phyloP scores from a whole-genome alignment of 1,140 invertebrate species.

The Calliphora vicina region DNA sequence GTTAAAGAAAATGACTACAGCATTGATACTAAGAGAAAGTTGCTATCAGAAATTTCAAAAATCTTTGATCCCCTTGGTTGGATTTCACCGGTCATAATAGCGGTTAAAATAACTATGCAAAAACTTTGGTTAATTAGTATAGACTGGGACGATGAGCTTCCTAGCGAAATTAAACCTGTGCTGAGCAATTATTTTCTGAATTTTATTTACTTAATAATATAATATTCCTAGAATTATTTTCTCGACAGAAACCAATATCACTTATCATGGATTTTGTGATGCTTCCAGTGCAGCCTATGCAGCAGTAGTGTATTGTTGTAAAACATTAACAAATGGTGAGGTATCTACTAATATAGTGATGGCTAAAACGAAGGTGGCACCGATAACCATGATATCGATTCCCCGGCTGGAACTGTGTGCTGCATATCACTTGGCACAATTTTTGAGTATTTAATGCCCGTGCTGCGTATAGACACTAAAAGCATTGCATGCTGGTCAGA shows the following conservation, averaged over 20 bases:
- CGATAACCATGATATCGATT: not conserved
- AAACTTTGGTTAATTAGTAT: conserved; percentile 50
- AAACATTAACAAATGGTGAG: not conserved
- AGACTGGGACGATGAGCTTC: conserved; percentile 56
- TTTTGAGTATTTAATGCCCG: not conserved
- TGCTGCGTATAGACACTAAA: not conserved
- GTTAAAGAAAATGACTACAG: not conserved
- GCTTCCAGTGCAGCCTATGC: not conserved
- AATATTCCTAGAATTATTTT: not conserved
- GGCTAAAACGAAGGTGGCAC: not conserved
- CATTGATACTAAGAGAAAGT: conserved; percentile 53
- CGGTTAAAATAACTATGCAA: conserved; percentile 62
- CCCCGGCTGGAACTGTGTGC: not conserved
- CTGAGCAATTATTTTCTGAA: not conserved
- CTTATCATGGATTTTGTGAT: not conserved
- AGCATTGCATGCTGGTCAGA: not conserved
- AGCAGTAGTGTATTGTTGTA: not conserved
- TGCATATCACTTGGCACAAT: not conserved
- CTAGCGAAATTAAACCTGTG: conserved; percentile 21
- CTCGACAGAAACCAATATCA: not conserved
- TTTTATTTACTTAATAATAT: not conserved
- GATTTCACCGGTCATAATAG: conserved; percentile 54
- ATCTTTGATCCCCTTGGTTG: conserved; percentile 59
- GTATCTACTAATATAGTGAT: not conserved
- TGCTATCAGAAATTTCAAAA: conserved; percentile 57